A percentile compares a stretch with the other conserved stretches of the same genome.
These are phyloP conservation scores for Neria commutata DNA, from an alignment of 2,888 invertebrate species.

Conservation along the genomic window DNA sequence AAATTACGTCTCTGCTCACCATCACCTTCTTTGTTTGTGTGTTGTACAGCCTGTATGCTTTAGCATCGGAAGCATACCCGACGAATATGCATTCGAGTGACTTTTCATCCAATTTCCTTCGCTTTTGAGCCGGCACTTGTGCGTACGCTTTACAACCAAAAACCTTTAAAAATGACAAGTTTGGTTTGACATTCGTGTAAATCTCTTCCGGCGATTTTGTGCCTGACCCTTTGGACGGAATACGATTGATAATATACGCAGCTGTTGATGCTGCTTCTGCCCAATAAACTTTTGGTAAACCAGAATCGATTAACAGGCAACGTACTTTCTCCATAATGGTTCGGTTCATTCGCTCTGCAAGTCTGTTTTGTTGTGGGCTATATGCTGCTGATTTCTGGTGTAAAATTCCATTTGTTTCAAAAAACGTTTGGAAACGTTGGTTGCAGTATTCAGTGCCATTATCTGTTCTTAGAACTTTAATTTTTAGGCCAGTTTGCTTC, in stretches of 20 bases:
- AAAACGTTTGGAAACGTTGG: conserved; percentile 6
- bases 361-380: neutral
- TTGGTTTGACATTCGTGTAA: neutral
- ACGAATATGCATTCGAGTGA: neutral
- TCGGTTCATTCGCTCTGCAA: neutral
- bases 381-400: conserved; percentile 2
- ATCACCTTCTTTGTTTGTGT: neutral
- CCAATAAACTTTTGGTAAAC: neutral
- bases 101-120: neutral
- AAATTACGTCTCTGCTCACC: too few species aligned
- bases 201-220: neutral
- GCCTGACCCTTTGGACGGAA: neutral
- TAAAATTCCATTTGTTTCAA: conserved; percentile 28
- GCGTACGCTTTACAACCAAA: neutral
- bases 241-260: neutral
- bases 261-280: neutral
- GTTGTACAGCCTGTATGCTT: neutral
- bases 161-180: neutral
- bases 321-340: neutral
- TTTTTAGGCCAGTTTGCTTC: neutral
- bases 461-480: neutral
- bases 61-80: neutral
- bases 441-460: conserved; percentile 9
- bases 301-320: neutral
- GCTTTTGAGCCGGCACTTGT: neutral